A percentile compares a stretch with the other conserved stretches of the same genome.
Conservation (phyloP, 2,797 vertebrate genomes). For the Pachyuromys duprasi region DNA sequence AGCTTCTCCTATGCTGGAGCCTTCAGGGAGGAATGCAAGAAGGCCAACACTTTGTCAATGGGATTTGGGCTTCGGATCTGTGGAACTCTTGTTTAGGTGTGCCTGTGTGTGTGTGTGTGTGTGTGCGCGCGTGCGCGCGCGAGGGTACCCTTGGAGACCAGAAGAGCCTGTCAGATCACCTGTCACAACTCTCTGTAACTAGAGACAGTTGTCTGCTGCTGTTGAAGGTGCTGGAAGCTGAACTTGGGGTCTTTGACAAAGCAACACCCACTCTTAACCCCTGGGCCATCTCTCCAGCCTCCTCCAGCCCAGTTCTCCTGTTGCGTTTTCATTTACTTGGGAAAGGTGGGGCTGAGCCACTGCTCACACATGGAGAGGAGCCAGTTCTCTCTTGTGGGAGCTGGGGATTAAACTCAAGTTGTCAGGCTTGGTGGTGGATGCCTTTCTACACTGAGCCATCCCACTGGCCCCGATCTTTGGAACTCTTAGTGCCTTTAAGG, state of each 20-base stretch:
- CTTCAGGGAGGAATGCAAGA: not conserved
- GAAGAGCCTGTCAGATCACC: not conserved
- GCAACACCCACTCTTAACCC: not conserved
- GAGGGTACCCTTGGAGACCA: too few relatives aligned
- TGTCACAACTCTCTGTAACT: not conserved
- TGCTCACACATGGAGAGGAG: not conserved
- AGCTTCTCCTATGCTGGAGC: not conserved
- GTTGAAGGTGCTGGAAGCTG: not conserved
- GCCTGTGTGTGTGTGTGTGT: not conserved
- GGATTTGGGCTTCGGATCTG: not conserved
- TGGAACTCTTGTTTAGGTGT: not conserved
- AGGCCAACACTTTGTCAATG: not conserved
- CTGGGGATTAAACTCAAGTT: not conserved
- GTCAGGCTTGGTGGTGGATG: not conserved
- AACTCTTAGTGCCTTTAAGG: not conserved
- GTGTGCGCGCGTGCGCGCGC: not conserved
- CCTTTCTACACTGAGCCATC: not conserved
- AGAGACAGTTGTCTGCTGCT: not conserved
- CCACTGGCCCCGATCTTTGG: not conserved
- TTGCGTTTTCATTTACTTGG: not conserved
- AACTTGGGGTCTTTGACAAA: not conserved
- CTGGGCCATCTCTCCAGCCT: not conserved
- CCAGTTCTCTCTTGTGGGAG: not conserved
- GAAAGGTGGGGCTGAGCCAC: not conserved
- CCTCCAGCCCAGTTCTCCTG: not conserved